Percentiles rank a stretch among this genome's conserved stretches.
phyloP scores from a whole-genome alignment of 2,888 invertebrate genomes.

The Smittia aterrima region DNA sequence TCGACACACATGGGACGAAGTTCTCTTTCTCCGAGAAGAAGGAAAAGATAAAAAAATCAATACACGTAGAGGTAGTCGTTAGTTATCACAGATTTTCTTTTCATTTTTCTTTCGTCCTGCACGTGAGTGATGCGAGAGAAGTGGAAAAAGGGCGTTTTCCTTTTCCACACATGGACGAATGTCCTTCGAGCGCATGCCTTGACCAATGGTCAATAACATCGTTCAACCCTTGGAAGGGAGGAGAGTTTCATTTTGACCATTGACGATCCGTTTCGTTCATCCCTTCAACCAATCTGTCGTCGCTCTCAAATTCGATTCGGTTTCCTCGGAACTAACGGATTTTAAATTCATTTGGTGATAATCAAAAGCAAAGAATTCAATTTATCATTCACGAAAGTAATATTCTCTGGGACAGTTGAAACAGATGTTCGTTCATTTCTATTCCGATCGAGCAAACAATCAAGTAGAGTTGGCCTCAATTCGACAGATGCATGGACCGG shows the following conservation, averaged over 20 bases:
- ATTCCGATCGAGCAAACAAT: conserved; percentile 34
- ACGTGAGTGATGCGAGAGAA: background rate
- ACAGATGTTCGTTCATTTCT: conserved; percentile 40
- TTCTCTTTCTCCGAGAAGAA: background rate
- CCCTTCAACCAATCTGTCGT: background rate
- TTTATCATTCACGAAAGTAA: conserved; percentile 21
- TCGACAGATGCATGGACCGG: conserved; percentile 39
- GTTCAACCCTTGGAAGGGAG: conserved; percentile 6
- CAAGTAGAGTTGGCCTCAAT: background rate
- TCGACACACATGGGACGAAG: background rate
- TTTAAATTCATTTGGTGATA: conserved; percentile 12
- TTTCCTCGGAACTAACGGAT: background rate
- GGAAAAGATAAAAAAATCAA: conserved; percentile 25
- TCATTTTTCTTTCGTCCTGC: conserved; percentile 24
- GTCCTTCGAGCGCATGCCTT: conserved; percentile 40
- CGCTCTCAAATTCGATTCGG: conserved; percentile 22
- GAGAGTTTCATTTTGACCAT: conserved; percentile 6
- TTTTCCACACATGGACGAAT: conserved; percentile 35
- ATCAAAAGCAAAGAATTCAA: conserved; percentile 10
- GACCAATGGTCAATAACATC: conserved; percentile 36
- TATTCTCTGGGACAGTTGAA: background rate
- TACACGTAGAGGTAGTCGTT: conserved; percentile 20
- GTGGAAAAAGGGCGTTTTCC: conserved; percentile 37
- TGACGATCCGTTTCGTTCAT: background rate
- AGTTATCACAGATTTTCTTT: conserved; percentile 26